Evolutionary conservation across 2,113 vertebrate species (phyloP).

Genomic region (Melanotaenia duboulayi): DNA sequence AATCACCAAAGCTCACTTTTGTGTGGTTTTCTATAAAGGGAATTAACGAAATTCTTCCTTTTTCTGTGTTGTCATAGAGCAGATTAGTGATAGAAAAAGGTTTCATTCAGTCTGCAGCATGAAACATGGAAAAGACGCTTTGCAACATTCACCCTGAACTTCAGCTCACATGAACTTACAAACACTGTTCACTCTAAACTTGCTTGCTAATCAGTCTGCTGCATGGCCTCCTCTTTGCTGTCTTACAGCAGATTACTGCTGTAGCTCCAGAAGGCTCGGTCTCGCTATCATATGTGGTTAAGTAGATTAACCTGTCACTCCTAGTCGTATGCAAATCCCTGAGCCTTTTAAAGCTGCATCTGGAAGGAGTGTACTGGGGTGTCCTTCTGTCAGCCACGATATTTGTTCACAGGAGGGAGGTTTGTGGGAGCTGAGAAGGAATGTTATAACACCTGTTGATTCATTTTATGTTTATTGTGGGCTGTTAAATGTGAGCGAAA

Average conservation of each 20-base stretch:
- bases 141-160: neutral
- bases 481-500: neutral
- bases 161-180: neutral
- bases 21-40: no score
- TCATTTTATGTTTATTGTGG: neutral
- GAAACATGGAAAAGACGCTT: no score
- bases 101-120: no score
- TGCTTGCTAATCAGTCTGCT: slow-evolving; percentile 9
- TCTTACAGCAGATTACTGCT: slow-evolving; percentile 40
- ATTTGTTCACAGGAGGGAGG: slow-evolving; percentile 47
- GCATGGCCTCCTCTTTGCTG: neutral
- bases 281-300: slow-evolving; percentile 23
- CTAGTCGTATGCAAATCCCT: slow-evolving; percentile 27
- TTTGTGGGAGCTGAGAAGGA: neutral
- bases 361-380: slow-evolving; percentile 37
- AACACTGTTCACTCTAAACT: neutral
- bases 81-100: no score
- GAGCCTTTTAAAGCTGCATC: slow-evolving; percentile 61
- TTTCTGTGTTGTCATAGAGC: no score
- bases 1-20: no score
- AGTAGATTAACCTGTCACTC: slow-evolving; percentile 51
- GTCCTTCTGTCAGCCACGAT: slow-evolving; percentile 52
- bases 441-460: slow-evolving; percentile 30
- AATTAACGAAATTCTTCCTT: no score
- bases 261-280: slow-evolving; percentile 48